These are phyloP conservation scores for Pristiophorus japonicus DNA, from an alignment of 2,113 vertebrate species.

Conservation along the genomic window DNA sequence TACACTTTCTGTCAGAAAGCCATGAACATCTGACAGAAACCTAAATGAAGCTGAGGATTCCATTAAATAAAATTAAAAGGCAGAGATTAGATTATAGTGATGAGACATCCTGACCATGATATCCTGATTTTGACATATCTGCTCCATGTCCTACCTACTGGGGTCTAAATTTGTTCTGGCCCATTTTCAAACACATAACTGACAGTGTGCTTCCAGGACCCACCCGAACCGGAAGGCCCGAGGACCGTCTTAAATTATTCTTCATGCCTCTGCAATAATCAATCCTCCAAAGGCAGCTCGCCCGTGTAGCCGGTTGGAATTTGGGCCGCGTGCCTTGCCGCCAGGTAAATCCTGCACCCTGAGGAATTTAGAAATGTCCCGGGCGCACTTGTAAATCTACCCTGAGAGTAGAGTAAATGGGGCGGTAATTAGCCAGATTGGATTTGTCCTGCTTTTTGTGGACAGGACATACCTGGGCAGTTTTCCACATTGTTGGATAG, in stretches of 20 bases:
- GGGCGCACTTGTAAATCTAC: too few species aligned
- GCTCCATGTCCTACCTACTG: not conserved
- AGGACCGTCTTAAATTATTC: not conserved
- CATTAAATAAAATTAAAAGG: constrained; percentile 31
- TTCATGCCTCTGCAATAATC: not conserved
- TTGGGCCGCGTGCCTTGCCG: not conserved
- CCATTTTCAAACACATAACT: not conserved
- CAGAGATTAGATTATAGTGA: not conserved
- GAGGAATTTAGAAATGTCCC: not conserved
- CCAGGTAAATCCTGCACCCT: not conserved
- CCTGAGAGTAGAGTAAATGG: too few species aligned
- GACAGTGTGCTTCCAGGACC: not conserved
- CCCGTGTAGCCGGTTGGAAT: not conserved
- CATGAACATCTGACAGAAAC: constrained; percentile 29
- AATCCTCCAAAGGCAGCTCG: not conserved
- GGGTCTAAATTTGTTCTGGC: not conserved
- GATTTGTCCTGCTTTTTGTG: too few species aligned
- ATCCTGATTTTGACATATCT: not conserved
- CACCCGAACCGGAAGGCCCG: not conserved
- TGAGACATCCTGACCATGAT: not conserved
- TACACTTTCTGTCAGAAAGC: constrained; percentile 25
- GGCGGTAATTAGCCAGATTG: too few species aligned
- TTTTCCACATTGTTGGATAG: too few species aligned
- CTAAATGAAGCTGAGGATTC: constrained; percentile 14
- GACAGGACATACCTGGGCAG: too few species aligned